phyloP scores from a whole-genome alignment of 2,888 invertebrate species.

The Gastrophysa polygoni region DNA sequence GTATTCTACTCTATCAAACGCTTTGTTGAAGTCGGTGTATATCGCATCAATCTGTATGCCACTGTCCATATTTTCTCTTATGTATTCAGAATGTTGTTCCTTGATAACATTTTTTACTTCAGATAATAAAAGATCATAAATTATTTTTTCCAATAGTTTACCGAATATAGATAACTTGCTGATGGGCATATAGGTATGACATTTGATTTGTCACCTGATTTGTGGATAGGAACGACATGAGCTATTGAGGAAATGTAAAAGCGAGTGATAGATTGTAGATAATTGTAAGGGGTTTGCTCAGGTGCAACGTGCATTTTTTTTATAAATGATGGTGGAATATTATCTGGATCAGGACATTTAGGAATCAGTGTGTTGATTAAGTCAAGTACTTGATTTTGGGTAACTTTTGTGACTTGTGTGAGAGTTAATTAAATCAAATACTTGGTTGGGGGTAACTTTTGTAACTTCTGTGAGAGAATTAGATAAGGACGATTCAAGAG shows the following conservation, averaged over 20 bases:
- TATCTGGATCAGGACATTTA: slow-evolving; percentile 2
- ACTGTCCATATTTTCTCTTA: neutral
- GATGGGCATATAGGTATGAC: neutral
- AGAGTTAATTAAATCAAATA: neutral
- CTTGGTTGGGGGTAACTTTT: slow-evolving; percentile 6
- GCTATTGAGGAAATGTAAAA: neutral
- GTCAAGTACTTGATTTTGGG: slow-evolving; percentile 9
- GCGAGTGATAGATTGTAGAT: slow-evolving; percentile 6
- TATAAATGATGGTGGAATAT: slow-evolving; percentile 4
- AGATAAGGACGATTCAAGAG: neutral
- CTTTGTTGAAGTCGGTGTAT: slow-evolving; percentile 4
- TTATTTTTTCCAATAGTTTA: neutral
- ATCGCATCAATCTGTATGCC: neutral
- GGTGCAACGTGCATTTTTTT: neutral
- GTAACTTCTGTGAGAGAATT: neutral
- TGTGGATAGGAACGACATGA: slow-evolving; percentile 4
- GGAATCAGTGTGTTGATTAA: neutral
- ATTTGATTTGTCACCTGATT: slow-evolving; percentile 11
- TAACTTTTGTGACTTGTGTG: neutral
- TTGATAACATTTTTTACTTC: slow-evolving; percentile 6
- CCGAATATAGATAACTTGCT: slow-evolving; percentile 7
- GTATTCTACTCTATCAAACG: slow-evolving; percentile 8
- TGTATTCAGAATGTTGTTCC: slow-evolving; percentile 2
- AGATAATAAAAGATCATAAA: neutral
- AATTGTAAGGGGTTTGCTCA: slow-evolving; percentile 10